These are phyloP conservation scores for Cryptoprocta ferox DNA, from an alignment of 2,797 vertebrate species.

Conservation along the genomic window DNA sequence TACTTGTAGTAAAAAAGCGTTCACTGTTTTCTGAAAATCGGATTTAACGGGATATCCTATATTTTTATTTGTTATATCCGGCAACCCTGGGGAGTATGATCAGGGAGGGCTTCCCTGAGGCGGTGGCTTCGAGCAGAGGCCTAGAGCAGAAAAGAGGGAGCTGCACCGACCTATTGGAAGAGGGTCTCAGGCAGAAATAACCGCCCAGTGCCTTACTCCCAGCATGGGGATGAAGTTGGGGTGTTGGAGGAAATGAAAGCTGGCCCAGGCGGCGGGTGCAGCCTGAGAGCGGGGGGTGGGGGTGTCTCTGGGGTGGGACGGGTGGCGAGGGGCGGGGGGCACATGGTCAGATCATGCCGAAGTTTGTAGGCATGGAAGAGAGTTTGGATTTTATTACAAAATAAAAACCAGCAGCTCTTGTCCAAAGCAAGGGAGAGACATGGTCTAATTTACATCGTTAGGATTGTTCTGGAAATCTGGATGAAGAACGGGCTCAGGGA, in stretches of 20 bases:
- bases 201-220: accelerated
- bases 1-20: background rate
- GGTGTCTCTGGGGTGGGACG: accelerated
- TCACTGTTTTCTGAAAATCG: background rate
- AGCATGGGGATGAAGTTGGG: background rate
- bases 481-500: background rate
- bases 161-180: accelerated
- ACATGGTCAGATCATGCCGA: background rate
- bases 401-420: no score
- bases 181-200: background rate
- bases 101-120: conserved; percentile 49
- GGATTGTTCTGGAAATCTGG: background rate
- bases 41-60: background rate
- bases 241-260: background rate
- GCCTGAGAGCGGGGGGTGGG: accelerated
- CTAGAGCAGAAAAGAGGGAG: background rate
- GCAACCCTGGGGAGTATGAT: background rate
- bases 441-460: no score
- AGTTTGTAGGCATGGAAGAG: background rate
- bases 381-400: background rate
- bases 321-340: background rate
- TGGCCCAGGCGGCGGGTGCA: background rate
- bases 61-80: background rate
- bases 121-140: background rate
- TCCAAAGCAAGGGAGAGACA: background rate